A percentile compares a stretch with the other conserved stretches of the same genome.
Evolutionary conservation across 2,888 invertebrate species (phyloP).

Genomic region (Sipha maydis): DNA sequence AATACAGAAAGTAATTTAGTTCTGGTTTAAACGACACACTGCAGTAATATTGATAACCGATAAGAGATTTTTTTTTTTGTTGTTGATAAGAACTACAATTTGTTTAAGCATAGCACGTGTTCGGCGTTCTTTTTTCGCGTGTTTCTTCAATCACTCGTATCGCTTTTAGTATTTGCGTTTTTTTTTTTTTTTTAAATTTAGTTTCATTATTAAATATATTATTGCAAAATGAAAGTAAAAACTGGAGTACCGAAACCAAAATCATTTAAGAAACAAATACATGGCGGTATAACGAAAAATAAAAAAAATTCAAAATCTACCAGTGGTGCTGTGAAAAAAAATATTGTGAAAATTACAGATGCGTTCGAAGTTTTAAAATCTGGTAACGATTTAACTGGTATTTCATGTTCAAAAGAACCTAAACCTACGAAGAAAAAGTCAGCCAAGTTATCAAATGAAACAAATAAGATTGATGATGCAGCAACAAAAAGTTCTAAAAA

Average conservation of each 20-base stretch:
- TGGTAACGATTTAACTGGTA: constrained; percentile 28
- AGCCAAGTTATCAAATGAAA: not conserved
- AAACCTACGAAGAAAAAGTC: constrained; percentile 27
- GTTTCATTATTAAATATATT: not conserved
- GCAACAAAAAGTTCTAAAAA: constrained; percentile 1
- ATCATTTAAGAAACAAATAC: not conserved
- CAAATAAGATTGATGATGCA: not conserved
- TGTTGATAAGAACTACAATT: not conserved
- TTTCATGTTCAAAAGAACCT: constrained; percentile 19
- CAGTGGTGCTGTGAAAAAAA: constrained; percentile 15
- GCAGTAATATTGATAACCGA: not conserved
- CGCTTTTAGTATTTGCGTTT: not conserved
- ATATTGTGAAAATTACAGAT: constrained; percentile 48
- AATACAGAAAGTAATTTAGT: not conserved
- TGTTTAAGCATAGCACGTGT: constrained; percentile 27
- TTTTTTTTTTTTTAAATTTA: not conserved
- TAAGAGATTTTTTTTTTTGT: not conserved
- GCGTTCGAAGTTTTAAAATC: constrained; percentile 46
- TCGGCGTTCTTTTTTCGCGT: not conserved
- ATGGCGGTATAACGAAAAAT: constrained; percentile 14
- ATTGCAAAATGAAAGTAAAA: constrained; percentile 51
- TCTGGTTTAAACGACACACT: not conserved
- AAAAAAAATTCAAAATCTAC: constrained; percentile 51
- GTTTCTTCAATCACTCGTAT: not conserved
- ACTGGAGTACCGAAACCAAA: not conserved